Evolutionary conservation across 2,113 vertebrate species (phyloP).

Genomic region (Sebastes fasciatus): DNA sequence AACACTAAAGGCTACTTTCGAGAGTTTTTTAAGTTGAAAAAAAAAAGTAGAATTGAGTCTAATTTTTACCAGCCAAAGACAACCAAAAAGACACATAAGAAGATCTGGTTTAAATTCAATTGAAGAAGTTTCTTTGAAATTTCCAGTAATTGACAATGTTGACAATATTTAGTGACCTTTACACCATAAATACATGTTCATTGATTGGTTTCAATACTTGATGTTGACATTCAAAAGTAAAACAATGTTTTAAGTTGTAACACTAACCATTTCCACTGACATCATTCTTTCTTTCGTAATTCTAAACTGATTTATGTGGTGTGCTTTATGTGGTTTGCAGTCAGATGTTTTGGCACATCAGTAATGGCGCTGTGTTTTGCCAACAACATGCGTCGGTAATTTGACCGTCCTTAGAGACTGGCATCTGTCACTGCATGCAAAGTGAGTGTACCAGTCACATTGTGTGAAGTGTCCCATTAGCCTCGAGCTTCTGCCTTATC

Average conservation of each 20-base stretch:
- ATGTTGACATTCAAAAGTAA: constrained; percentile 1
- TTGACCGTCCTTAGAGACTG: constrained; percentile 57
- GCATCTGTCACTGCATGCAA: constrained; percentile 59
- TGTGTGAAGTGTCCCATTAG: constrained; percentile 67
- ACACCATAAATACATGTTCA: not conserved
- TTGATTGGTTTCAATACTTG: not conserved
- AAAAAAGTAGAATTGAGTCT: not conserved
- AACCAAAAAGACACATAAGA: not conserved
- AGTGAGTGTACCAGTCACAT: constrained; percentile 61
- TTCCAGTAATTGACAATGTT: not conserved
- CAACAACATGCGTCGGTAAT: constrained; percentile 64
- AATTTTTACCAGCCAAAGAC: not conserved
- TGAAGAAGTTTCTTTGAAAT: not conserved
- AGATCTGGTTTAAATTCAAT: not conserved
- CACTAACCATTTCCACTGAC: not conserved
- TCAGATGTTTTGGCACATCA: constrained; percentile 54
- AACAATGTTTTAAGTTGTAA: constrained; percentile 8
- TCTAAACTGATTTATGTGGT: constrained; percentile 21
- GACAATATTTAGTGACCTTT: not conserved
- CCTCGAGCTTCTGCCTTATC: constrained; percentile 65
- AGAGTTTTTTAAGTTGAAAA: not conserved
- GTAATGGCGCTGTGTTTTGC: constrained; percentile 65
- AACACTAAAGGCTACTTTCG: not conserved
- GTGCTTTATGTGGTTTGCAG: constrained; percentile 23
- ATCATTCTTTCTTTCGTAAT: constrained; percentile 10